phyloP scores from a whole-genome alignment of 2,888 invertebrate genomes.

The Tenthredo distinguenda region DNA sequence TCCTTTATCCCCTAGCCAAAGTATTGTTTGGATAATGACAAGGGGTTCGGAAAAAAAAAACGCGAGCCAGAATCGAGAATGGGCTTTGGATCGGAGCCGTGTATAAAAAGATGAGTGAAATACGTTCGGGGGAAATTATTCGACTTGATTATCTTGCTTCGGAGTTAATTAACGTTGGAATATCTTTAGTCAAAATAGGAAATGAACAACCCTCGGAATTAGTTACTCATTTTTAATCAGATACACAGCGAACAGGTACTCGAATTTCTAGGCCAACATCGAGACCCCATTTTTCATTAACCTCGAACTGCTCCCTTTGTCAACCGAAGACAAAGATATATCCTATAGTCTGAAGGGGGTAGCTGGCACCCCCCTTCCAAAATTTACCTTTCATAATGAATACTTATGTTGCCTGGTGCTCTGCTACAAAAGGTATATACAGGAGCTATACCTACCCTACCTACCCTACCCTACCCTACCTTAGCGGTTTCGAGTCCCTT shows the following conservation, averaged over 20 bases:
- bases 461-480: background rate
- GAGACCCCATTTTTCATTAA: constrained; percentile 33
- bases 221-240: background rate
- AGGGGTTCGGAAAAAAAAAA: background rate
- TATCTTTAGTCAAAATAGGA: too few relatives aligned
- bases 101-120: background rate
- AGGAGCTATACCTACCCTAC: background rate
- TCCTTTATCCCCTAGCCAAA: background rate
- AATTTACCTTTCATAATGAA: constrained; percentile 38
- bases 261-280: constrained; percentile 11
- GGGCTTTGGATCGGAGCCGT: background rate
- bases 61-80: background rate
- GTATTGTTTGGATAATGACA: constrained; percentile 39
- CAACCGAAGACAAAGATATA: constrained; percentile 4
- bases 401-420: constrained; percentile 19
- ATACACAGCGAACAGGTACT: background rate
- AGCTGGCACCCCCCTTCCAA: background rate
- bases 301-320: constrained; percentile 25
- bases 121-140: background rate
- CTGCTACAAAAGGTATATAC: constrained; percentile 28
- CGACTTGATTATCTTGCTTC: background rate
- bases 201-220: background rate
- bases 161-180: too few relatives aligned
- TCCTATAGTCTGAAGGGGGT: background rate
- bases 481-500: background rate